phyloP scores from a whole-genome alignment of 1,140 invertebrate species.

The Hestina assimilis region DNA sequence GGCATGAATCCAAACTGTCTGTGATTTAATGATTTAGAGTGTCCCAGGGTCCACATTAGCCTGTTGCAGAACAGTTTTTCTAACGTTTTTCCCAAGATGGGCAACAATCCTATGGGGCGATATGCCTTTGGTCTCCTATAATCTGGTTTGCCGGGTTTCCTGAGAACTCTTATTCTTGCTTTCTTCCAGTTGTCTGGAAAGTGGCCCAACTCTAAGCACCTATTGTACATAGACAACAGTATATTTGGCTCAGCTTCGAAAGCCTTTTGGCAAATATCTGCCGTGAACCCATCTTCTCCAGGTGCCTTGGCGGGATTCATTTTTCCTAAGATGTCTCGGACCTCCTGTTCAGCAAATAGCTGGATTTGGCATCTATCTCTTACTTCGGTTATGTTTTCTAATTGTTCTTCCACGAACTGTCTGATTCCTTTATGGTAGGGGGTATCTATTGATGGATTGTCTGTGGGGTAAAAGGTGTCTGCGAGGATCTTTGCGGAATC shows the following conservation, averaged over 20 bases:
- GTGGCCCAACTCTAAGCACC: background rate
- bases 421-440: background rate
- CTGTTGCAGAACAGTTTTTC: background rate
- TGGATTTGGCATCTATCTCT: background rate
- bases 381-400: background rate
- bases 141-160: background rate
- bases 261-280: slow-evolving; percentile 1
- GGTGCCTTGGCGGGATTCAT: slow-evolving; percentile 3
- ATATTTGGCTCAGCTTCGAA: background rate
- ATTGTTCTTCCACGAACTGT: background rate
- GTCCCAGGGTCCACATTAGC: background rate
- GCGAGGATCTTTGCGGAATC: background rate
- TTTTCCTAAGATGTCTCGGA: background rate
- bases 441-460: background rate
- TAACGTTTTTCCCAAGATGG: slow-evolving; percentile 5
- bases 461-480: background rate
- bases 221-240: background rate
- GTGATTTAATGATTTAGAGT: background rate
- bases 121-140: slow-evolving; percentile 1
- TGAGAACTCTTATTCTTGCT: background rate
- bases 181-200: background rate
- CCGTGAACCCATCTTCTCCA: background rate
- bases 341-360: background rate
- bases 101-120: slow-evolving; percentile 9
- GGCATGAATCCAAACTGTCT: slow-evolving; percentile 2